These are phyloP conservation scores for Emberiza fucata DNA, from an alignment of 2,113 vertebrate genomes.

Conservation along the genomic window DNA sequence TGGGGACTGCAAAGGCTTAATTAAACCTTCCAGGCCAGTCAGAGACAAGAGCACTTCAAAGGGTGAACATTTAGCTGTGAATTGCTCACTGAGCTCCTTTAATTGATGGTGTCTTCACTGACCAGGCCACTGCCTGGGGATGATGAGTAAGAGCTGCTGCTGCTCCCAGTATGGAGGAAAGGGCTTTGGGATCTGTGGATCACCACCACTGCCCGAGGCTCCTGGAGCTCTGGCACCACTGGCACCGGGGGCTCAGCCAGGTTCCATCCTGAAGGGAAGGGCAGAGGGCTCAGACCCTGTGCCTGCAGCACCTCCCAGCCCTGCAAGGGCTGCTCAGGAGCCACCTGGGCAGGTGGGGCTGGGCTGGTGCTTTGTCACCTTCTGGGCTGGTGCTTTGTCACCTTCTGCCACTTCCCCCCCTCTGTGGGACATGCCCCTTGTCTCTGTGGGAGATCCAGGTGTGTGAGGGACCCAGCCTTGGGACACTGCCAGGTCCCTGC, in stretches of 20 bases:
- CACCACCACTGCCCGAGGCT: not conserved
- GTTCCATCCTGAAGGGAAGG: not conserved
- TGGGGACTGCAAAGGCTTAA: not conserved
- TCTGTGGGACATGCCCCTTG: accelerated
- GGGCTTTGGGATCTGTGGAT: not conserved
- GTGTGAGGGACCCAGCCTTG: not conserved
- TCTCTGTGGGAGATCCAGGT: not conserved
- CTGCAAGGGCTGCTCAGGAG: accelerated
- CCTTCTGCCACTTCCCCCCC: accelerated
- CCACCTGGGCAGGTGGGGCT: not conserved
- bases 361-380: not conserved
- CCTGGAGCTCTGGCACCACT: accelerated
- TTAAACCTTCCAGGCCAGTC: not conserved
- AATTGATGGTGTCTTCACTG: not conserved
- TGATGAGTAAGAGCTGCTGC: not conserved
- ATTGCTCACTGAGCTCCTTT: not conserved
- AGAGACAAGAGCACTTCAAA: not conserved
- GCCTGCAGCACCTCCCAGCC: not conserved
- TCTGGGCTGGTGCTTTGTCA: not conserved
- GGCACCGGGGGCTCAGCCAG: not conserved
- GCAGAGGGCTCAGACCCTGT: not conserved
- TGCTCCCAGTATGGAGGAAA: not conserved
- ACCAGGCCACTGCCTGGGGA: not conserved
- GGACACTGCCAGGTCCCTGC: not conserved
- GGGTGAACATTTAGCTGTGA: not conserved